Conservation (phyloP, 1,140 invertebrate species). For the Macrobrachium rosenbergii region DNA sequence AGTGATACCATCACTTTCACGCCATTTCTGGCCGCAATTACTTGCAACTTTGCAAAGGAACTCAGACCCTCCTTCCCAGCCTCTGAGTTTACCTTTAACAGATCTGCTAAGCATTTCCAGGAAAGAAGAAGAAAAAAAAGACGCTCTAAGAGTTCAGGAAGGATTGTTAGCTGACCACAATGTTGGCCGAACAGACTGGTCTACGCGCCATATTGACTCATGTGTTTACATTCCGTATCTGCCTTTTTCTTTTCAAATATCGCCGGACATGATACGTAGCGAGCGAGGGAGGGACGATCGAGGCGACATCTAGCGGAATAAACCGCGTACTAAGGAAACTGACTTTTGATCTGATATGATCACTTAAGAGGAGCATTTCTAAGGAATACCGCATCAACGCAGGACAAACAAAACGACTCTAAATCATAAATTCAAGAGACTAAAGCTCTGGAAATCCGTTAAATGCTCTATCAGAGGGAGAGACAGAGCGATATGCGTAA, state of each 20-base stretch:
- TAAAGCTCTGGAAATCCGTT: too few species aligned
- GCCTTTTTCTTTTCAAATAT: slow-evolving; percentile 45
- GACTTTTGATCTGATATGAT: neutral
- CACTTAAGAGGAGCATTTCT: too few species aligned
- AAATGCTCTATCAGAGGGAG: neutral
- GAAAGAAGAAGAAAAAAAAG: slow-evolving; percentile 6
- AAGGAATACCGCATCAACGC: too few species aligned
- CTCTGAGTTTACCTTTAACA: slow-evolving; percentile 2
- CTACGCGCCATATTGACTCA: slow-evolving; percentile 34
- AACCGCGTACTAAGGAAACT: neutral
- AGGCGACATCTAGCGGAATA: neutral
- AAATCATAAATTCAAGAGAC: too few species aligned
- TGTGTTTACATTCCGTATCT: slow-evolving; percentile 49
- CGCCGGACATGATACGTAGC: slow-evolving; percentile 47
- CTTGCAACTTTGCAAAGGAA: slow-evolving; percentile 21
- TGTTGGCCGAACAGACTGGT: neutral
- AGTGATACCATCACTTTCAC: too few species aligned
- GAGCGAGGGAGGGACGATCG: neutral
- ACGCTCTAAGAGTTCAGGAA: neutral
- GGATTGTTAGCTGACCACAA: slow-evolving; percentile 9
- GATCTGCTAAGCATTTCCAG: neutral
- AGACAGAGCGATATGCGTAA: neutral
- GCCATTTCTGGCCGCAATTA: neutral
- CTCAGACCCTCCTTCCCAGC: too few species aligned
- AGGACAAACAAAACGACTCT: too few species aligned